Conservation (phyloP, 2,888 invertebrate species). For the Podabrus alpinus region DNA sequence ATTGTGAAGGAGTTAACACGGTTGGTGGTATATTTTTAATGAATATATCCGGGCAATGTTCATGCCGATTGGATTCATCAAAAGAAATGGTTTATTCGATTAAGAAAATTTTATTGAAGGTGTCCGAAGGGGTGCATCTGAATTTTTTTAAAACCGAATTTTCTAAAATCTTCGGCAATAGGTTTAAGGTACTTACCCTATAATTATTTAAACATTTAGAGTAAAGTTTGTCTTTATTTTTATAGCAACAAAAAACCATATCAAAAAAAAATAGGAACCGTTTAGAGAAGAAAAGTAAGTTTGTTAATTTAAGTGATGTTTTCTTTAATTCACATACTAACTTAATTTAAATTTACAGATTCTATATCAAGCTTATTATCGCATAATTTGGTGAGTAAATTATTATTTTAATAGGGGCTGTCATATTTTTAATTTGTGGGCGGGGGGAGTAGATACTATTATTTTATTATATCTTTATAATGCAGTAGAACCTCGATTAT, state of each 20-base stretch:
- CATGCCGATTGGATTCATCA: background rate
- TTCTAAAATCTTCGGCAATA: background rate
- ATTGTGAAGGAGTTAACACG: background rate
- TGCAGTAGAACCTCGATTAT: too few relatives aligned
- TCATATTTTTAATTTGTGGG: too few relatives aligned
- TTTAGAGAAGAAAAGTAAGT: background rate
- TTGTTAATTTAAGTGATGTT: background rate
- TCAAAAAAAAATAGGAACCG: background rate
- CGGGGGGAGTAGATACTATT: too few relatives aligned
- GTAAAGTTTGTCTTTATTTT: background rate
- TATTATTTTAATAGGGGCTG: background rate
- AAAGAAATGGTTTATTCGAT: background rate
- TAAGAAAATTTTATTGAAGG: background rate
- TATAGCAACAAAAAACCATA: background rate
- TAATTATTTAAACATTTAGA: background rate
- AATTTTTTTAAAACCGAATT: background rate
- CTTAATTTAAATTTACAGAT: background rate
- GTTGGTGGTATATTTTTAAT: background rate
- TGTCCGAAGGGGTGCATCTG: background rate
- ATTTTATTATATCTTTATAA: too few relatives aligned
- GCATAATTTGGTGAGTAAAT: background rate
- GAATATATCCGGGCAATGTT: background rate
- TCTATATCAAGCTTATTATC: background rate
- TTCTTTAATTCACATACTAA: background rate
- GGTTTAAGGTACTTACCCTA: background rate